Base-by-base conservation (phyloP, 2,888 invertebrate genomes). In the Polyommatus iphigenia region DNA sequence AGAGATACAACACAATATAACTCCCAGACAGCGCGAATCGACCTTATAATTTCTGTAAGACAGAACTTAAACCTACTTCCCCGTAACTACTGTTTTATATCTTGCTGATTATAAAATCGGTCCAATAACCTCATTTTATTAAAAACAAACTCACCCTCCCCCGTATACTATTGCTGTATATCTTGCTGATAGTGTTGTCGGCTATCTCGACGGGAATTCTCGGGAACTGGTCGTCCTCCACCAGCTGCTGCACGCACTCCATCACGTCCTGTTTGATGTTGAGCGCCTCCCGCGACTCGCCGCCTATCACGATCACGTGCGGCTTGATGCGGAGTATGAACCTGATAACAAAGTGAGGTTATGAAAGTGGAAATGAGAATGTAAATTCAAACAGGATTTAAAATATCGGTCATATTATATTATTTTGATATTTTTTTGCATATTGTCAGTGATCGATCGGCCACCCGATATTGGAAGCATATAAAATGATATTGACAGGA, bases 321-420 rank as follows among this genome's bases (percentile, higher is more conserved):
- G 99, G 99, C 85, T 98, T 98, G 90, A 99, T 98, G 32, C 96
- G 95, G 0, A 95, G 93, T 77, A 99, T 97, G 85, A 99, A 99
- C 83, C 98, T 96, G 83, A 8, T 71, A 72, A 2, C 5, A 76
- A 76, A 20, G 15, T 32, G 32, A 50, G 0, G 83, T 10, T 75
- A 67, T 4, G 8, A 76, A 76, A n/a, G 13, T 32, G 32, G 32
- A 5, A 71, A 32, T 6, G 0, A 36, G 8, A 7, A 5, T 36
- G 3, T 20, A 72, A 46, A 13, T 41, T n/a, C n/a, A n/a, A n/a
- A 41, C 36, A 41, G 36, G 36, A 36, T 36, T 5, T 5, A 36
- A 6, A 36, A 5, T 36, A 32, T 3, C 3, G 32, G 36, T 36
- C 36, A 2, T 32, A 0, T 32, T 32, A 32, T 32, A 32, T 32